Base-by-base conservation (phyloP, 2,888 invertebrate genomes). In the Julus scandinavius region DNA sequence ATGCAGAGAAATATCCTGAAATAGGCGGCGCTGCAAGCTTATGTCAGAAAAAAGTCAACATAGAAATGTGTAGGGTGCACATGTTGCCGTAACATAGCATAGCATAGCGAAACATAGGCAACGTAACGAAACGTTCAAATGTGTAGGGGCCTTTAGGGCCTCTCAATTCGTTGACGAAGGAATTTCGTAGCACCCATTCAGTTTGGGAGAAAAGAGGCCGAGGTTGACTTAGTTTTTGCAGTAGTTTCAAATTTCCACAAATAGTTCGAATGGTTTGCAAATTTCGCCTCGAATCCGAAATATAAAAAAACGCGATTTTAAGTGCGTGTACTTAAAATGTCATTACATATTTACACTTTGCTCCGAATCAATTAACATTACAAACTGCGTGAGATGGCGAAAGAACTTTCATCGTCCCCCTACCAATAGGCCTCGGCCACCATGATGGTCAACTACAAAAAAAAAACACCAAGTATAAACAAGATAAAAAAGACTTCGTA, bases 321-420 rank as follows among this genome's bases (percentile, higher is more conserved):
- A 54, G 54, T 54, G 54, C 54, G 54, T 17, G 54, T 54, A 54
- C 54, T 54, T 54, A 54, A 54, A 54, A 54, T 54, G 54, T 54
- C 54, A 54, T 54, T 54, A 54, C 54, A 54, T 54, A 54, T 54
- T 54, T 54, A 54, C 54, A 54, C 54, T 54, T 54, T 54, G 54
- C 54, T 54, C 54, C 54, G 54, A 54, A 54, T 54, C 54, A 54
- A 54, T 54, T 54, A 54, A 3, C 54, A 54, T 54, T 54, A 54
- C 54, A 54, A 54, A 54, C 54, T 54, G 54, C 54, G 7, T 17
- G 13, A 54, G 54, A 54, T 54, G 54, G 54, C 54, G 54, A 54
- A 54, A 54, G 54, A 54, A 5, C 54, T 54, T 54, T 54, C 54
- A 54, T 54, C 54, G 54, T 54, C 54, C 54, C 54, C 54, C 54